phyloP scores from a whole-genome alignment of 2,113 vertebrate genomes.

The Poeciliopsis occidentalis region DNA sequence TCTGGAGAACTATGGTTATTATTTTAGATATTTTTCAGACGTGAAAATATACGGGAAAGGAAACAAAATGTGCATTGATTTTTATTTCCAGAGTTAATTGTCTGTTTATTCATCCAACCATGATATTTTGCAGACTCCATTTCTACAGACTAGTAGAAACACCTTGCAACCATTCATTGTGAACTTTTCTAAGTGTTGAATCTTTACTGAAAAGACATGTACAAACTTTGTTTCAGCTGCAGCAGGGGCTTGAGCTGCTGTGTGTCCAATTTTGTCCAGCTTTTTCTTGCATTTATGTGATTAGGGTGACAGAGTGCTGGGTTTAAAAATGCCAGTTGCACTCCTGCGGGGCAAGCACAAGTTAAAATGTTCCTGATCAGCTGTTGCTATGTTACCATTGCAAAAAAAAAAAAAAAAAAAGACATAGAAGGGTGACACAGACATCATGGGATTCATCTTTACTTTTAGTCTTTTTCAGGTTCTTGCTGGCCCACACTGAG shows the following conservation, averaged over 20 bases:
- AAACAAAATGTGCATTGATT: too few relatives aligned
- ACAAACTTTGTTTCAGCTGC: neutral
- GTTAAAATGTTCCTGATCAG: slow-evolving; percentile 50
- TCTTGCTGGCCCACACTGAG: slow-evolving; percentile 5
- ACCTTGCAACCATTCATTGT: too few relatives aligned
- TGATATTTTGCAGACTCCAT: too few relatives aligned
- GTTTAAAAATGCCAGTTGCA: slow-evolving; percentile 63
- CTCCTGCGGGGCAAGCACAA: slow-evolving; percentile 40
- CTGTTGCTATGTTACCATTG: slow-evolving; percentile 61
- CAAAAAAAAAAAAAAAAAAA: slow-evolving; percentile 21
- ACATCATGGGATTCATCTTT: slow-evolving; percentile 40
- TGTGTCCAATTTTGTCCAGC: slow-evolving; percentile 18
- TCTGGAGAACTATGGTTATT: neutral
- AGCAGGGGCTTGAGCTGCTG: slow-evolving; percentile 13
- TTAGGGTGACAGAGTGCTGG: slow-evolving; percentile 49
- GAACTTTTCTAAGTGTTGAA: neutral
- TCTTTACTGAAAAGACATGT: neutral
- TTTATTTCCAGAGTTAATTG: too few relatives aligned
- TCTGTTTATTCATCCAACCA: too few relatives aligned
- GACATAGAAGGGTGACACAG: slow-evolving; percentile 37
- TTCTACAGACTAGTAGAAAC: too few relatives aligned
- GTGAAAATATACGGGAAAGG: too few relatives aligned
- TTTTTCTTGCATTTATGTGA: slow-evolving; percentile 54
- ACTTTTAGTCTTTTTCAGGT: slow-evolving; percentile 23
- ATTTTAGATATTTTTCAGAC: neutral